Evolutionary conservation across 2,797 vertebrate genomes (phyloP).

Genomic region (Aulostomus chinensis): DNA sequence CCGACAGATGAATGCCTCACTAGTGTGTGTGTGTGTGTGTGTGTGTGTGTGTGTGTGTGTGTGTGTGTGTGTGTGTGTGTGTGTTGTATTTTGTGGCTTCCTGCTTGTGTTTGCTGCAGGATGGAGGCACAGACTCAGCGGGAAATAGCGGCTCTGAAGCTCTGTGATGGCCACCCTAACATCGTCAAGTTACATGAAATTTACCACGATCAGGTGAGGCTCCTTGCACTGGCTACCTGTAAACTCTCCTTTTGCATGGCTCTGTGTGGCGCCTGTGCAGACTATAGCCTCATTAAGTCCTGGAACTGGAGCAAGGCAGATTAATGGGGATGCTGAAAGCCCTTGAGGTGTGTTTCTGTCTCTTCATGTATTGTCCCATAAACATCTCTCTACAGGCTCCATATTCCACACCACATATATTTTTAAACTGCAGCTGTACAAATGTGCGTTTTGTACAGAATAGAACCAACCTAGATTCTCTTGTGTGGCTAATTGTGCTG

Average conservation of each 20-base stretch:
- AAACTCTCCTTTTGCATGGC: conserved; percentile 15
- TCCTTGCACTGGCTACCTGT: background rate
- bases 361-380: conserved; percentile 34
- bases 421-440: conserved; percentile 53
- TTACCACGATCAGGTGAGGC: conserved; percentile 94
- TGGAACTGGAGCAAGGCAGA: conserved; percentile 65
- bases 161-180: conserved; percentile 96
- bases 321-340: conserved; percentile 54
- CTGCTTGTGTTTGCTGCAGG: conserved; percentile 71
- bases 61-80: no score
- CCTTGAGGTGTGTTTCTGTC: conserved; percentile 31
- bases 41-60: no score
- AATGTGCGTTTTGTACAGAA: conserved; percentile 38
- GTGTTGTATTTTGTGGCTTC: conserved; percentile 17
- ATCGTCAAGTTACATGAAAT: conserved; percentile 95
- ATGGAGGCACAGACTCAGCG: conserved; percentile 97
- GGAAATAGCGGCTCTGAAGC: conserved; percentile 94
- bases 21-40: no score
- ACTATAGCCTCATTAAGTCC: conserved; percentile 61
- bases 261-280: conserved; percentile 23
- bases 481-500: conserved; percentile 40
- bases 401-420: conserved; percentile 41
- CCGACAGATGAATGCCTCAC: no score
- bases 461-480: conserved; percentile 42
- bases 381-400: conserved; percentile 35